Base-by-base conservation (phyloP, 2,888 invertebrate genomes). In the Saturnia pavonia region DNA sequence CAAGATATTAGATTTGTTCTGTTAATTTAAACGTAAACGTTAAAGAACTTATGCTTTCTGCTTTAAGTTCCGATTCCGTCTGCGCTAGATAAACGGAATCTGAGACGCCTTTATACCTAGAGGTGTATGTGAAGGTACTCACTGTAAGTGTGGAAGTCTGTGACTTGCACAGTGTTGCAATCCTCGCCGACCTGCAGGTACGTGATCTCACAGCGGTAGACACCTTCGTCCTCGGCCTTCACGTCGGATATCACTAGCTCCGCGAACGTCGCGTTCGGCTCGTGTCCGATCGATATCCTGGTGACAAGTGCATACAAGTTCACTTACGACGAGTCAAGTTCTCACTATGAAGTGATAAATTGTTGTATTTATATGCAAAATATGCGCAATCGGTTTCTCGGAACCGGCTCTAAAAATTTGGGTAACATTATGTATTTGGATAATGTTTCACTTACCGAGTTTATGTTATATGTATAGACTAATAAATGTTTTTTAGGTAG, bases 131-230 rank as follows among this genome's bases (percentile, higher is more conserved):
- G 27, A 16, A 73, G 66, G 25, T 25, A 95, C 97, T 96, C 89
- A 97, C 97, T 96, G 86, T 97, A 95, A 7, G 97, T 96, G 75
- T 95, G 96, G 79, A 97, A 96, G 83, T 96, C 96, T 74, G 97
- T 96, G 85, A 97, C 96, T 86, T 97, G 97, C 42, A 97, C 96
- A 14, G 97, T 96, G 85, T 96, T 96, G 89, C 97, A 97, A 83
- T 96, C 96, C 77, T 97, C 97, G 0, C 96, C 95, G 0, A 97
- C 97, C 82, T 96, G 96, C 34, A 97, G 90, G 87, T 97, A 97
- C 0, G 97, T 97, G 83, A 97, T 96, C 89, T 97, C 97, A 81
- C 97, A 97, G 79, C 97, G 96, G 94, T 96, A 97, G 68, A 96
- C 94, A 0, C 97, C 97, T 78, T 97, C 97, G 84, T 97, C 97